A percentile compares a stretch with the other conserved stretches of the same genome.
Evolutionary conservation across 2,888 invertebrate species (phyloP).

Genomic region (Incurvaria masculella): DNA sequence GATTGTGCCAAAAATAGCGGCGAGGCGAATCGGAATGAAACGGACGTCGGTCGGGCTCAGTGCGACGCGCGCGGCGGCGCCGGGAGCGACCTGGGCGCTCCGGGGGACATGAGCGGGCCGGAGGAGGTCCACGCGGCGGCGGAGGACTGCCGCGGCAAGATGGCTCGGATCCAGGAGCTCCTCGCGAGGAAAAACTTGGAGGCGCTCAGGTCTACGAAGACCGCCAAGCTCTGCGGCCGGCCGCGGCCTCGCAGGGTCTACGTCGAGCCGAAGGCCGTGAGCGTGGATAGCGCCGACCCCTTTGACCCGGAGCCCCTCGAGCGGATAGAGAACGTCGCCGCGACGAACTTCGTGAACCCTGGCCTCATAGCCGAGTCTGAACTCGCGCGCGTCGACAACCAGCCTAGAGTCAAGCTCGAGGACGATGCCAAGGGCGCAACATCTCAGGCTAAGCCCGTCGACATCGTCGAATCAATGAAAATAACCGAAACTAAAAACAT

Average conservation of each 20-base stretch:
- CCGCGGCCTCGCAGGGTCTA: neutral
- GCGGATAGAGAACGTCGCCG: neutral
- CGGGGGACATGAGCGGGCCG: neutral
- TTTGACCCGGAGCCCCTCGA: neutral
- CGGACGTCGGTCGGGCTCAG: neutral
- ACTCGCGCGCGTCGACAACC: neutral
- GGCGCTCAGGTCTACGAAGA: neutral
- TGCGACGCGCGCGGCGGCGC: neutral
- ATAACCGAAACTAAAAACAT: neutral
- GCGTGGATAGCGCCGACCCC: neutral
- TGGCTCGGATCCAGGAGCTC: neutral
- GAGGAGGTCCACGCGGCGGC: neutral
- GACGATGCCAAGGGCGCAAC: too few species aligned
- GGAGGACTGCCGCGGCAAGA: neutral
- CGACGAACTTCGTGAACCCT: neutral
- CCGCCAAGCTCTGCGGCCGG: neutral
- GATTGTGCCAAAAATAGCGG: neutral
- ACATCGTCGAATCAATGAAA: neutral
- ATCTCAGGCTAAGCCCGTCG: neutral
- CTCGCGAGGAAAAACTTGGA: neutral
- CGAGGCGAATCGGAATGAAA: neutral
- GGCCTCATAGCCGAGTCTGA: neutral
- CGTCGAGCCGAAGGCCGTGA: neutral
- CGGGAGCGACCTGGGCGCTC: neutral
- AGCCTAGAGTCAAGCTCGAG: neutral